Percentiles rank a stretch among this genome's conserved stretches.
Conservation (phyloP, 53 echinoderm and acorn worm genomes). For the Glandiceps talaboti region DNA sequence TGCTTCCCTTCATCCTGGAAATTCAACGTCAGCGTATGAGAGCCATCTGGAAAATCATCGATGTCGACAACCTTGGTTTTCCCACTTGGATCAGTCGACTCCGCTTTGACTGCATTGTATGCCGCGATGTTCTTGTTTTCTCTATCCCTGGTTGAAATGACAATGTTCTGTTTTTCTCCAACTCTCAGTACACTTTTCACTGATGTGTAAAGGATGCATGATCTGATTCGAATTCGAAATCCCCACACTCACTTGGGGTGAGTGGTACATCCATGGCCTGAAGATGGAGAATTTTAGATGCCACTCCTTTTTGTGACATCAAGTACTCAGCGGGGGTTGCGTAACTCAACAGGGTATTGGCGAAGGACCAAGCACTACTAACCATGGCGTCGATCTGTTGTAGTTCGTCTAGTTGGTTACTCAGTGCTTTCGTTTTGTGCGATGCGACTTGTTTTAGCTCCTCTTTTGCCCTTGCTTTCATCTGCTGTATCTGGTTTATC, state of each 20-base stretch:
- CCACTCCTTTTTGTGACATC: neutral
- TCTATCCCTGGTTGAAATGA: neutral
- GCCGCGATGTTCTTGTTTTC: neutral
- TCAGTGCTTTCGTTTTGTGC: neutral
- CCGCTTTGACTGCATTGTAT: neutral
- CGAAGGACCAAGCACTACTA: neutral
- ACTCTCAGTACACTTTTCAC: neutral
- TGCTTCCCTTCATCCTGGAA: neutral
- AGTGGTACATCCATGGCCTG: neutral
- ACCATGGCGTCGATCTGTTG: neutral
- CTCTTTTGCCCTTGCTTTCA: neutral
- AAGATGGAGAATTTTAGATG: neutral
- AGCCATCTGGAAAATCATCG: neutral
- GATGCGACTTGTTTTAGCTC: neutral
- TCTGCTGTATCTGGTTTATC: neutral
- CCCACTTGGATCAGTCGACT: neutral
- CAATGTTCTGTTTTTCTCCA: neutral
- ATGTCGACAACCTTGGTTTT: neutral
- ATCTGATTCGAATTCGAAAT: neutral
- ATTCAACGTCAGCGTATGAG: neutral
- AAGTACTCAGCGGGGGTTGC: neutral
- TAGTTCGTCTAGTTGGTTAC: neutral
- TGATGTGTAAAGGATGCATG: neutral
- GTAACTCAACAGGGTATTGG: neutral
- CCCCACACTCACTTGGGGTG: neutral